Evolutionary conservation across 2,797 vertebrate species (phyloP), one percentile per base, ranked within the genome.

Genomic region (Natrix natrix): DNA sequence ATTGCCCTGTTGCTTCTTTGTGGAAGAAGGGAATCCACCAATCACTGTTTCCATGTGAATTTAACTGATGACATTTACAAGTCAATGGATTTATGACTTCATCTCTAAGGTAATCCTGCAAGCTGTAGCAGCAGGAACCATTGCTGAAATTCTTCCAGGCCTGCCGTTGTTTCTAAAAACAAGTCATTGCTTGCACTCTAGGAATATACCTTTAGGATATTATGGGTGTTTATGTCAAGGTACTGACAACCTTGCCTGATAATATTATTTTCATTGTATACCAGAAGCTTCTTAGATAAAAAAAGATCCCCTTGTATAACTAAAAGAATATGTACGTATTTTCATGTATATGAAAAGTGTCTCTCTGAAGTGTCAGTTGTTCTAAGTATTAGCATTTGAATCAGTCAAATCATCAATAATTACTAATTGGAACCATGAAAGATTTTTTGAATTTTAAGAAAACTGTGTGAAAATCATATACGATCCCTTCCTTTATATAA

Each of bases 11-110:
- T 28, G 90, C 20, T 88, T 91, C 59, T 86, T 78, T 66, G 20
- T 86, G 28, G 69, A 56, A 43, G n/a, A 92, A 43, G 88, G 57
- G 59, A 69, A 83, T 86, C 86, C 92, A 87, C 52, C 88, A 78
- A 86, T 90, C 88, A 86, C 78, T 91, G 28, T 90, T 87, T 90
- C 78, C 88, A 54, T 59, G 37, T 54, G 37, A 90, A 87, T 55
- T 87, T n/a, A 87, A 87, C 92, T 59, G 86, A 90, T 74, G 78
- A 92, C 88, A 93, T 92, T 87, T 74, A 93, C 91, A 93, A 90
- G 91, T 17, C 22, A 93, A 78, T 87, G 28, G 60, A 93, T 93
- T 93, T 92, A 90, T 90, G 88, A 43, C 60, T 90, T 61, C 43
- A 60, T 91, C 61, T 74, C 48, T 59, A 90, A 90, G 24, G 37